Evolutionary conservation across 2,113 vertebrate species (phyloP).

Genomic region (Forbesichthys papilliferus): DNA sequence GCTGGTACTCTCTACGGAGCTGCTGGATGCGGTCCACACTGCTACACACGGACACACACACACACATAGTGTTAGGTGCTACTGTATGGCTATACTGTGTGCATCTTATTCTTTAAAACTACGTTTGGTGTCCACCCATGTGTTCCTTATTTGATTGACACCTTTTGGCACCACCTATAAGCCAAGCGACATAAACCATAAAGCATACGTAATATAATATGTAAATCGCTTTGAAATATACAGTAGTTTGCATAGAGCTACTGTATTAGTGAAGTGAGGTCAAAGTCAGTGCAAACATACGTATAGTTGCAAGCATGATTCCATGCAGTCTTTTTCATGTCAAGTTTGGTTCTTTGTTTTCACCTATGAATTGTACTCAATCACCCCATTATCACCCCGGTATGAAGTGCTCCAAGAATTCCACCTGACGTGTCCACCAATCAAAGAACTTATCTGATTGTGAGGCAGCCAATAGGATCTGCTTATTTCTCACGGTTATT

Average conservation of each 20-base stretch:
- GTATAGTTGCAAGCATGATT: no score
- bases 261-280: no score
- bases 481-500: slow-evolving; percentile 21
- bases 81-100: not conserved
- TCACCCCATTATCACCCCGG: not conserved
- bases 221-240: no score
- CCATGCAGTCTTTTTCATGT: not conserved
- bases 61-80: not conserved
- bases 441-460: slow-evolving; percentile 39
- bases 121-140: no score
- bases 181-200: no score
- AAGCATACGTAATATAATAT: no score
- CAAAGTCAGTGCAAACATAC: no score
- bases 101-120: no score
- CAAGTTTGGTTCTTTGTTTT: not conserved
- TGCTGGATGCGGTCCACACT: slow-evolving; percentile 91
- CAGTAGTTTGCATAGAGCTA: no score
- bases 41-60: slow-evolving; percentile 40
- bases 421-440: not conserved
- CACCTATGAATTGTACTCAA: not conserved
- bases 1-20: slow-evolving; percentile 91
- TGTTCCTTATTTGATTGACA: no score
- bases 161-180: no score
- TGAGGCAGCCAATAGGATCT: slow-evolving; percentile 24
- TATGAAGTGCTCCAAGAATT: not conserved